These are phyloP conservation scores for Aricia artaxerxes DNA, from an alignment of 2,888 invertebrate genomes.

Conservation along the genomic window DNA sequence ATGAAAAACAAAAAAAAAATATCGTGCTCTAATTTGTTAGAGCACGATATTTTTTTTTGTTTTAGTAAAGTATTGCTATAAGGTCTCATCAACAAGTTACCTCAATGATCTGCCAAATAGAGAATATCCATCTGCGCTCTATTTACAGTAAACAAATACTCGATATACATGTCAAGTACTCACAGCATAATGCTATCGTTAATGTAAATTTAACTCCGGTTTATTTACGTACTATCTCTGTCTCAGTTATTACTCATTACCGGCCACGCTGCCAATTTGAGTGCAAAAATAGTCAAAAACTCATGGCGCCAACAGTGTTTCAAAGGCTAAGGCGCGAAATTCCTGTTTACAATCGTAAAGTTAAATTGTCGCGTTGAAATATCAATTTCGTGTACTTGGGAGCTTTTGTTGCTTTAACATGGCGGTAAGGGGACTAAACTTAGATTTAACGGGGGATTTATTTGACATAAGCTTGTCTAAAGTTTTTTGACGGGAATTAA, in stretches of 20 bases:
- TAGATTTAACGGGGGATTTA: background rate
- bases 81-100: background rate
- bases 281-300: constrained; percentile 62
- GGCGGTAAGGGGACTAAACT: background rate
- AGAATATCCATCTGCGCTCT: background rate
- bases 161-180: constrained; percentile 16
- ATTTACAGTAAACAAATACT: background rate
- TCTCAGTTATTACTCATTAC: constrained; percentile 68
- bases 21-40: background rate
- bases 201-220: constrained; percentile 46
- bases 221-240: constrained; percentile 47
- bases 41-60: too few relatives aligned
- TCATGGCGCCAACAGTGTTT: constrained; percentile 58
- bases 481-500: too few relatives aligned
- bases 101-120: background rate
- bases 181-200: background rate
- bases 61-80: too few relatives aligned
- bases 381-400: constrained; percentile 1
- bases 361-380: constrained; percentile 30
- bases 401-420: background rate
- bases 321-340: constrained; percentile 13
- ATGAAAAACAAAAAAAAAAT: background rate
- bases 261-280: constrained; percentile 57
- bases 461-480: background rate
- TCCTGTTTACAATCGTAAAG: constrained; percentile 30